Conservation (phyloP, 2,113 vertebrate genomes). For the Pedetes capensis region DNA sequence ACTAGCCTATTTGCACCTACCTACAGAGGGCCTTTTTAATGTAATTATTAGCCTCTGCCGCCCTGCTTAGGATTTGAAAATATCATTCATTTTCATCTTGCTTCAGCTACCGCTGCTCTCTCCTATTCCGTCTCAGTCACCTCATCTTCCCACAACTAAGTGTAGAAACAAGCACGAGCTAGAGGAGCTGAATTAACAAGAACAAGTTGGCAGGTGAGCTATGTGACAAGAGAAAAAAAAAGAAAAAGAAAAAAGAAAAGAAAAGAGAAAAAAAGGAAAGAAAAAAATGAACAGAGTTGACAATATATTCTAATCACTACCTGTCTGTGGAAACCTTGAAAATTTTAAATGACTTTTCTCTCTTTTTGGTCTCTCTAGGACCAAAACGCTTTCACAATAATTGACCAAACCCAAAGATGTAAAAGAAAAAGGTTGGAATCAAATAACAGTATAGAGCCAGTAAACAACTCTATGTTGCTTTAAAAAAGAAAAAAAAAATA, state of each 20-base stretch:
- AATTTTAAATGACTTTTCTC: conserved; percentile 81
- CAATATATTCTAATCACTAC: conserved; percentile 85
- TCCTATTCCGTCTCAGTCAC: conserved; percentile 79
- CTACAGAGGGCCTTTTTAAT: conserved; percentile 90
- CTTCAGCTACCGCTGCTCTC: conserved; percentile 82
- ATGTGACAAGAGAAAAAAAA: conserved; percentile 81
- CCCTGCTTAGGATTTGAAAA: conserved; percentile 87
- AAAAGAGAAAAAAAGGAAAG: conserved; percentile 58
- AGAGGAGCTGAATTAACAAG: conserved; percentile 86
- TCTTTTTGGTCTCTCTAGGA: no score
- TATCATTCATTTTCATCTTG: conserved; percentile 89
- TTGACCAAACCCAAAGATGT: conserved; percentile 43
- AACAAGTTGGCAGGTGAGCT: conserved; percentile 88
- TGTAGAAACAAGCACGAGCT: conserved; percentile 82
- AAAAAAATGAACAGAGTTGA: conserved; percentile 79
- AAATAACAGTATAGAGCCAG: conserved; percentile 41
- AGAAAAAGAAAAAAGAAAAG: neutral
- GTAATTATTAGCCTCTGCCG: conserved; percentile 88
- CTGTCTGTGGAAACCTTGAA: conserved; percentile 78
- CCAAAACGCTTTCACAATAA: conserved; percentile 70
- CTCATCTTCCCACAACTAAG: conserved; percentile 82
- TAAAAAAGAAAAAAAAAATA: neutral
- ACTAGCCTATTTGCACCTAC: conserved; percentile 91
- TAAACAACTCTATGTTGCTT: conserved; percentile 66
- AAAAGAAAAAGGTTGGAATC: conserved; percentile 59